Conservation (phyloP, 2,797 vertebrate genomes). For the Enteromius paludinosus region DNA sequence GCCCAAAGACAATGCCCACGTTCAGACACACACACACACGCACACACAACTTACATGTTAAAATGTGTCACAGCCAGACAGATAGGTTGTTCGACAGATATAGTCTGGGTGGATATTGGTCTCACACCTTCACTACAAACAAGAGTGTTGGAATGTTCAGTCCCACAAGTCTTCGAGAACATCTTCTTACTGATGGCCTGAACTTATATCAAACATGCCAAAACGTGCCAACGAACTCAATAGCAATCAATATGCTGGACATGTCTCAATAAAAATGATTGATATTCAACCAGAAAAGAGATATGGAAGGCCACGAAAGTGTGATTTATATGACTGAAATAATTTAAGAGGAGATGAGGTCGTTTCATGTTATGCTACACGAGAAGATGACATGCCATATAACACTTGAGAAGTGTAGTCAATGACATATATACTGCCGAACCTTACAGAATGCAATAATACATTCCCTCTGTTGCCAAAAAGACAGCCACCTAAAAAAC, state of each 20-base stretch:
- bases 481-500: conserved; percentile 3
- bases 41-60: conserved; percentile 23
- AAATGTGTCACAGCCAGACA: conserved; percentile 24
- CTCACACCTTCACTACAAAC: conserved; percentile 62
- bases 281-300: conserved; percentile 26
- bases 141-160: conserved; percentile 63
- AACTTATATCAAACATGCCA: conserved; percentile 7
- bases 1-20: conserved; percentile 24
- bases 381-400: conserved; percentile 25
- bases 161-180: conserved; percentile 44
- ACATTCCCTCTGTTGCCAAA: conserved; percentile 19
- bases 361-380: conserved; percentile 26
- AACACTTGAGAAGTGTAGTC: conserved; percentile 11
- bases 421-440: conserved; percentile 18
- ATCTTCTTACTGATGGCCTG: background rate
- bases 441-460: conserved; percentile 46
- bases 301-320: conserved; percentile 33
- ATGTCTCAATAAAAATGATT: conserved; percentile 34
- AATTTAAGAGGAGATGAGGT: conserved; percentile 45
- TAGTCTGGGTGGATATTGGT: conserved; percentile 29
- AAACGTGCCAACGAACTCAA: conserved; percentile 15
- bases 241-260: conserved; percentile 14
- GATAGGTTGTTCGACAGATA: conserved; percentile 32
- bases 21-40: conserved; percentile 4
- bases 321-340: conserved; percentile 36